Evolutionary conservation across 2,888 invertebrate genomes (phyloP).

Genomic region (Pomacea canaliculata): DNA sequence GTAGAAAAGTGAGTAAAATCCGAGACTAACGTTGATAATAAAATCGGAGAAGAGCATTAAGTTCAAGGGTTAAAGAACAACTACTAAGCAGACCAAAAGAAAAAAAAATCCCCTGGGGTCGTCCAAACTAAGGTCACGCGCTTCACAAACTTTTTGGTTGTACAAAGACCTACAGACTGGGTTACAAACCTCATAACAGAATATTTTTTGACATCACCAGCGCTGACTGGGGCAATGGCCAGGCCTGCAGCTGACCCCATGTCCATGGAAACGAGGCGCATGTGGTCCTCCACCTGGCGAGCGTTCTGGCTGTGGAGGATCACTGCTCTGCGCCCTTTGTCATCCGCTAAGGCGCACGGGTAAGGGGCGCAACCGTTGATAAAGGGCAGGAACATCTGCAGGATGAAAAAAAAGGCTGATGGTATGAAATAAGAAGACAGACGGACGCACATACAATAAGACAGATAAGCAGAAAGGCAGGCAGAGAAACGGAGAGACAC

Average conservation of each 20-base stretch:
- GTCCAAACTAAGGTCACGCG: no score
- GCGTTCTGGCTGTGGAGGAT: conserved; percentile 46
- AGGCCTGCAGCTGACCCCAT: conserved; percentile 58
- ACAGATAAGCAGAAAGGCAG: no score
- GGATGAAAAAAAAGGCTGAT: neutral
- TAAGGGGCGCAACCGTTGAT: conserved; percentile 52
- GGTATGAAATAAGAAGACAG: neutral
- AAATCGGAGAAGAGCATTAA: neutral
- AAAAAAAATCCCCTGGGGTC: no score
- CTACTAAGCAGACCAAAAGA: no score
- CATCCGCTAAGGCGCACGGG: conserved; percentile 53
- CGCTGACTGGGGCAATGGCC: conserved; percentile 39
- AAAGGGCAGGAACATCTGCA: conserved; percentile 48
- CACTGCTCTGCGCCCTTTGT: conserved; percentile 49
- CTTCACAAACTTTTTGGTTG: no score
- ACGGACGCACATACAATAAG: neutral
- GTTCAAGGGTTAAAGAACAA: no score
- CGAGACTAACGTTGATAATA: neutral
- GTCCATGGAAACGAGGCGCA: conserved; percentile 51
- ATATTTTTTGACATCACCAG: conserved; percentile 38
- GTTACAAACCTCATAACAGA: conserved; percentile 19
- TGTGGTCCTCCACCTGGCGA: conserved; percentile 59
- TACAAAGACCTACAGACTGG: no score
- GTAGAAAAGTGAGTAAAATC: conserved; percentile 29
- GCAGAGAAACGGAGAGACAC: no score